Conservation (phyloP, 2,888 invertebrate genomes). For the Myathropa florea region DNA sequence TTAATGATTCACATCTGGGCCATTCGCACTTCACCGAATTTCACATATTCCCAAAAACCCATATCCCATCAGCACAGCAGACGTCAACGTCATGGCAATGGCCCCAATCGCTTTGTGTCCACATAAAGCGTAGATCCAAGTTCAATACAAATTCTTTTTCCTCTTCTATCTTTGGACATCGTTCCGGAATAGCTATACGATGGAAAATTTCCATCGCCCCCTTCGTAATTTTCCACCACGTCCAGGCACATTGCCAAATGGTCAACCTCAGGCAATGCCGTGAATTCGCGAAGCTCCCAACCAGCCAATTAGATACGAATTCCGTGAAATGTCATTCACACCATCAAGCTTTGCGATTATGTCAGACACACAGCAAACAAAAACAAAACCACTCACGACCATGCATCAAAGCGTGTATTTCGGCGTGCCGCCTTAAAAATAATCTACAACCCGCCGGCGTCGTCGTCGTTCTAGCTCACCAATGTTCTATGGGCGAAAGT, state of each 20-base stretch:
- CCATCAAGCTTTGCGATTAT: neutral
- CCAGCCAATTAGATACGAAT: neutral
- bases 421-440: neutral
- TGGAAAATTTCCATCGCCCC: neutral
- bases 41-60: no score
- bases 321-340: neutral
- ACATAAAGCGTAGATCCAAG: neutral
- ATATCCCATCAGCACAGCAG: neutral
- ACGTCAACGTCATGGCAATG: neutral
- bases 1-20: neutral
- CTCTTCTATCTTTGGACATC: neutral
- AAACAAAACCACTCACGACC: neutral
- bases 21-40: neutral
- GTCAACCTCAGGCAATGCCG: no score
- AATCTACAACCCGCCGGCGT: neutral
- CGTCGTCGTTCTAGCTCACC: constrained; percentile 1
- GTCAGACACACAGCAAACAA: neutral
- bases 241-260: neutral
- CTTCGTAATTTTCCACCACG: neutral
- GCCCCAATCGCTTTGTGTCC: neutral
- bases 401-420: no score
- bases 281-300: neutral
- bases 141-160: neutral
- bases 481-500: constrained; percentile 15
- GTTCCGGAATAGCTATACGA: neutral